A percentile compares a stretch with the other conserved stretches of the same genome.
Evolutionary conservation across 64 coral and sea anemone species (phyloP).

Genomic region (Acropora tenuis): DNA sequence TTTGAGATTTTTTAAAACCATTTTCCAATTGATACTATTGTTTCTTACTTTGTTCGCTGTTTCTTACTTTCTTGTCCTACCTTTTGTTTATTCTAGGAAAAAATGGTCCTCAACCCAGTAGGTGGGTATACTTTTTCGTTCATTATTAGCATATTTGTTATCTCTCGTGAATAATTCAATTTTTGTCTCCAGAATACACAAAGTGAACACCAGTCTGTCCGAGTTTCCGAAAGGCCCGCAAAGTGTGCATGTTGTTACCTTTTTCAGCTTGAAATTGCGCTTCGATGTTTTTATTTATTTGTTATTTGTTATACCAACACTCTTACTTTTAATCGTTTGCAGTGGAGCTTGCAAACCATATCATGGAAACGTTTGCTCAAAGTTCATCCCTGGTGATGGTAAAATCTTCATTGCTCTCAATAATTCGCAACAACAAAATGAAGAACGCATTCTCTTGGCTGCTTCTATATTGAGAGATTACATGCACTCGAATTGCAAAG

Average conservation of each 20-base stretch:
- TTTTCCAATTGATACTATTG: too few species aligned
- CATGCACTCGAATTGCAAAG: slow-evolving; percentile 56
- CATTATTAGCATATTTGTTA: too few species aligned
- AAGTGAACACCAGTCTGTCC: background rate
- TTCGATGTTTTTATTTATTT: too few species aligned
- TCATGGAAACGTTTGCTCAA: slow-evolving; percentile 60
- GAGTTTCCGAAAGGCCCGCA: background rate
- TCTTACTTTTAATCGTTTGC: background rate
- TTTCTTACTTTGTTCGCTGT: too few species aligned
- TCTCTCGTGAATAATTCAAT: too few species aligned
- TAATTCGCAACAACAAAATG: slow-evolving; percentile 52
- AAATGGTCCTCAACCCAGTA: too few species aligned
- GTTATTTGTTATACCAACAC: background rate
- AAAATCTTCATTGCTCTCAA: slow-evolving; percentile 48
- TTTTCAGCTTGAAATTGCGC: background rate
- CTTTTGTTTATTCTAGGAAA: too few species aligned
- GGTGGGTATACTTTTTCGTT: too few species aligned
- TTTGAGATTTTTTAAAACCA: too few species aligned
- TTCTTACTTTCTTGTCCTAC: too few species aligned
- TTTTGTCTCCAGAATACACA: too few species aligned
- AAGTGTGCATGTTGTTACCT: background rate
- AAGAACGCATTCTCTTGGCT: slow-evolving; percentile 27
- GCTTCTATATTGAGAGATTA: slow-evolving; percentile 3
- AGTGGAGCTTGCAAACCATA: slow-evolving; percentile 70
- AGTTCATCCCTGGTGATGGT: slow-evolving; percentile 34